Percentiles rank a stretch among this genome's conserved stretches.
Evolutionary conservation across 1,140 invertebrate species (phyloP).

Genomic region (Odontomachus brunneus): DNA sequence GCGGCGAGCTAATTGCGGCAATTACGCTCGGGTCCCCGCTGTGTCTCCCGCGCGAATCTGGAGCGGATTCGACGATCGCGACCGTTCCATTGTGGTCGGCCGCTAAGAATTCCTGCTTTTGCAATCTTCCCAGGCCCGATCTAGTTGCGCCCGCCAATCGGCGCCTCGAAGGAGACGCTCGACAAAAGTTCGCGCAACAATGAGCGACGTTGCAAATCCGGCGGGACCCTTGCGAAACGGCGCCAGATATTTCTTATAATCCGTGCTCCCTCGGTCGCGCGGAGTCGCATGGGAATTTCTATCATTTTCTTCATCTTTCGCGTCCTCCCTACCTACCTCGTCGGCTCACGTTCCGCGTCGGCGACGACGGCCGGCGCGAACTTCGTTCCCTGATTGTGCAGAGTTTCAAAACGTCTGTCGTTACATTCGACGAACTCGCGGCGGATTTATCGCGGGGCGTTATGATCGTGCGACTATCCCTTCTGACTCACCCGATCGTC

Average conservation of each 20-base stretch:
- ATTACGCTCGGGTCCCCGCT: too few relatives aligned
- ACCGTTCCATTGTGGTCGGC: slow-evolving; percentile 75
- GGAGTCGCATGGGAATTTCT: slow-evolving; percentile 52
- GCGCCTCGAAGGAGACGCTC: slow-evolving; percentile 68
- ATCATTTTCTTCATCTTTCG: slow-evolving; percentile 57
- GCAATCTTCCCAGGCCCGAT: slow-evolving; percentile 81
- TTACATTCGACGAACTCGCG: neutral
- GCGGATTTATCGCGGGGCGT: neutral
- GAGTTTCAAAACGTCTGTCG: slow-evolving; percentile 33
- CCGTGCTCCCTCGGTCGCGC: slow-evolving; percentile 29
- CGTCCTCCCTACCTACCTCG: slow-evolving; percentile 1
- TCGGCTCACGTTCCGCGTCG: slow-evolving; percentile 27
- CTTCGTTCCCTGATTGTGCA: slow-evolving; percentile 4
- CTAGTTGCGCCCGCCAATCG: slow-evolving; percentile 69
- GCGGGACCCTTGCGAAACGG: slow-evolving; percentile 68
- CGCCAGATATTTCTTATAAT: slow-evolving; percentile 75
- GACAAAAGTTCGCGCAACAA: slow-evolving; percentile 75
- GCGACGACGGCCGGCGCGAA: neutral
- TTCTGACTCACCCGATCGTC: too few relatives aligned
- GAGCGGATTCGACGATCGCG: slow-evolving; percentile 78
- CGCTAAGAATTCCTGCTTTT: slow-evolving; percentile 80
- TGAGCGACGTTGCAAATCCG: slow-evolving; percentile 72
- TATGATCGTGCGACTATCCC: neutral
- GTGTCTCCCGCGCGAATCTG: slow-evolving; percentile 65
- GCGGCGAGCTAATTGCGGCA: too few relatives aligned